Evolutionary conservation across 1,140 invertebrate species (phyloP).

Genomic region (Tetragonula clypearis): DNA sequence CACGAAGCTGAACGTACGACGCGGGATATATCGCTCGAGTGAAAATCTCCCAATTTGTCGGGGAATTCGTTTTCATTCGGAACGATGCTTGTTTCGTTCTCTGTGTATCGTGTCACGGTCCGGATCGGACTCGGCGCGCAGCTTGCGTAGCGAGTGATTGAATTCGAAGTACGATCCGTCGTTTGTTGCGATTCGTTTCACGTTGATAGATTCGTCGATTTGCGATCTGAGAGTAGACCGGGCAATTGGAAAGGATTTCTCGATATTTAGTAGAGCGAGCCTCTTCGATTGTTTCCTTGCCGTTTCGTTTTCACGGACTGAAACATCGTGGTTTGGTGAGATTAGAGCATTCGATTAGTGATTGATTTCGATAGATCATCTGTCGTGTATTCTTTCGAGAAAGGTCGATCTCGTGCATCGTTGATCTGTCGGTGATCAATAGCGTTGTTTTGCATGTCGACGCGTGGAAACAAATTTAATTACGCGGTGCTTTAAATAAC

Average conservation of each 20-base stretch:
- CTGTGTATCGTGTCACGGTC: not conserved
- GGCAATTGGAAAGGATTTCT: not conserved
- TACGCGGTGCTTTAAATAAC: not conserved
- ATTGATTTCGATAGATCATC: not conserved
- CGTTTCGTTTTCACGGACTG: not conserved
- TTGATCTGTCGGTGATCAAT: not conserved
- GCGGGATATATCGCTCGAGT: not conserved
- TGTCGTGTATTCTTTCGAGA: not conserved
- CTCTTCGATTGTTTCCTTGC: too few species aligned
- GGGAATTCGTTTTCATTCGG: constrained; percentile 5
- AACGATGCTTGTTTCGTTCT: not conserved
- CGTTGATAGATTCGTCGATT: not conserved
- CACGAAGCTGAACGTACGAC: not conserved
- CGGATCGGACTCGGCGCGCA: not conserved
- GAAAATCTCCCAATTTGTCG: constrained; percentile 19
- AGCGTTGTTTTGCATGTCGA: not conserved
- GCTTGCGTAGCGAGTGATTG: constrained; percentile 10
- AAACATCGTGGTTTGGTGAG: not conserved
- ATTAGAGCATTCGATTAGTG: too few species aligned
- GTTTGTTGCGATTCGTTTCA: not conserved
- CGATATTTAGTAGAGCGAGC: too few species aligned
- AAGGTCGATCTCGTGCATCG: not conserved
- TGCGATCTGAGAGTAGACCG: not conserved
- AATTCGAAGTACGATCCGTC: constrained; percentile 6
- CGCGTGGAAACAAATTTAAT: not conserved